Conservation (phyloP, 2,113 vertebrate genomes). For the Corydoras sp. region DNA sequence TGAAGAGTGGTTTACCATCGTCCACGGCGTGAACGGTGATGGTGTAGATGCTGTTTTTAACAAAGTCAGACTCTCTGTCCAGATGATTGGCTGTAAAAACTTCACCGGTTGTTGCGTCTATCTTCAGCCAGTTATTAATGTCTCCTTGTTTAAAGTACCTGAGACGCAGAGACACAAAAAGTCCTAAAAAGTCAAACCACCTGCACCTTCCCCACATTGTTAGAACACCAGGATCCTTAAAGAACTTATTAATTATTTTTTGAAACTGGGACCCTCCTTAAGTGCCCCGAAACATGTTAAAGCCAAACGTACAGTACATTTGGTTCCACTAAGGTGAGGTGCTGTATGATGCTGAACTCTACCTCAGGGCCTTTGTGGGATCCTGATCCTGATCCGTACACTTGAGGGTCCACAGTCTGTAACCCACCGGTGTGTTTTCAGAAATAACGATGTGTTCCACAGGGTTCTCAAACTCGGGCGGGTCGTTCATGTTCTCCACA, state of each 20-base stretch:
- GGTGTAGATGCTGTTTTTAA: constrained; percentile 49
- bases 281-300: too few species aligned
- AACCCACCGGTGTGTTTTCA: constrained; percentile 39
- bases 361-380: constrained; percentile 35
- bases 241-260: too few species aligned
- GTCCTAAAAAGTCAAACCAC: neutral
- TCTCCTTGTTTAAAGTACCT: constrained; percentile 53
- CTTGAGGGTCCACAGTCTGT: constrained; percentile 39
- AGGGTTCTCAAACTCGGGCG: constrained; percentile 33
- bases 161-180: constrained; percentile 22
- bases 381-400: constrained; percentile 43
- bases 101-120: constrained; percentile 50
- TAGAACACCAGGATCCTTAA: too few species aligned
- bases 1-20: constrained; percentile 45
- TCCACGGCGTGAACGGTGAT: constrained; percentile 52
- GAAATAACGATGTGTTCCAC: fast-evolving
- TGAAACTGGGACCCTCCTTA: too few species aligned
- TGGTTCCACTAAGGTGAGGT: neutral
- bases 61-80: constrained; percentile 57
- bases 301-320: neutral
- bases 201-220: too few species aligned
- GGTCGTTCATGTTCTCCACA: constrained; percentile 54
- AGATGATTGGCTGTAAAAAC: constrained; percentile 48
- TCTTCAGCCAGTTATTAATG: constrained; percentile 51
- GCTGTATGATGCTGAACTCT: neutral